Percentiles rank a stretch among this genome's conserved stretches.
These are phyloP conservation scores for Xestia sexstrigata DNA, from an alignment of 2,888 invertebrate species.

Conservation along the genomic window DNA sequence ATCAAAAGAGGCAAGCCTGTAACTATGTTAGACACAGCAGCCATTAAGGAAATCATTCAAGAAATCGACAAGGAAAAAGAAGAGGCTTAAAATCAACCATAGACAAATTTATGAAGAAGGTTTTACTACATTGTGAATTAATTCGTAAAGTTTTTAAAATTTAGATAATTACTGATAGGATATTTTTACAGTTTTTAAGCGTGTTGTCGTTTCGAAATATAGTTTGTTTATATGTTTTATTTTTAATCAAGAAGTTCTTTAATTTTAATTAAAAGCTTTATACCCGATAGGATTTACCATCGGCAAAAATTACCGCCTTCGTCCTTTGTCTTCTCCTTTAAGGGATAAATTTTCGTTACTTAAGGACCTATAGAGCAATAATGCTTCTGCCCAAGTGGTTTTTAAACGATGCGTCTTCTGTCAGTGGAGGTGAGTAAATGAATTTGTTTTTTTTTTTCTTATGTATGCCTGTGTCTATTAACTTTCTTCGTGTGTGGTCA, in stretches of 20 bases:
- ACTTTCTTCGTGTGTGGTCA: not conserved
- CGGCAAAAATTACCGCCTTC: too few species aligned
- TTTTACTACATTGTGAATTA: not conserved
- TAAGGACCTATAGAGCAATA: too few species aligned
- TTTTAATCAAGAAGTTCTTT: not conserved
- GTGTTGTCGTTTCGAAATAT: constrained; percentile 8
- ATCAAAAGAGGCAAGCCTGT: constrained; percentile 93
- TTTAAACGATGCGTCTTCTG: not conserved
- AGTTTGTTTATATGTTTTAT: not conserved
- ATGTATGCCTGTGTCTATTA: not conserved
- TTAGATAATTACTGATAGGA: not conserved
- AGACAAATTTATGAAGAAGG: not conserved
- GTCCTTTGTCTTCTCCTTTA: too few species aligned
- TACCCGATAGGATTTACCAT: not conserved
- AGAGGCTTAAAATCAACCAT: constrained; percentile 28
- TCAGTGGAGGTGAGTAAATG: not conserved
- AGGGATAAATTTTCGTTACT: too few species aligned
- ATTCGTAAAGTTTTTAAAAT: not conserved
- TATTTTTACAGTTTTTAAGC: not conserved
- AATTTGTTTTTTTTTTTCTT: not conserved
- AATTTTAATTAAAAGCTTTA: not conserved
- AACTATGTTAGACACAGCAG: constrained; percentile 94
- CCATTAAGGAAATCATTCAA: constrained; percentile 94
- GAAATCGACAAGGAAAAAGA: constrained; percentile 52
- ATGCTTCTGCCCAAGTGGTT: not conserved